Evolutionary conservation across 2,888 invertebrate species (phyloP), one percentile per base, ranked within the genome.

Genomic region (Melikaiella ostensackeni): DNA sequence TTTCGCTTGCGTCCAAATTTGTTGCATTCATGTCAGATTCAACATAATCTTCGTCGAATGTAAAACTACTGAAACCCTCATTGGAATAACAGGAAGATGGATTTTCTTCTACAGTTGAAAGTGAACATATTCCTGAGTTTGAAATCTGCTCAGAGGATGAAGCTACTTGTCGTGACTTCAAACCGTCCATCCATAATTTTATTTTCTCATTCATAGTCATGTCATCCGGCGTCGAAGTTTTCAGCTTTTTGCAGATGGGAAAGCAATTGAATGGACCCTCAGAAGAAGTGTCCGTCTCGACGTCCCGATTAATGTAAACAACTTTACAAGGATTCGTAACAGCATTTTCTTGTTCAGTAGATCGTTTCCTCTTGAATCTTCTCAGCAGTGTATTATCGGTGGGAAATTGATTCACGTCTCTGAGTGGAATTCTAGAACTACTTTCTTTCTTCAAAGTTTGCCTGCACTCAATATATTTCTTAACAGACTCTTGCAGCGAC

Each of bases 371-470:
- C 75, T 87, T 89, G 19, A 78, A 78, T 46, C 83, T 77, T 42
- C 79, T 82, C 21, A 83, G 77, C 42, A 84, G 79, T 76, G 84
- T 83, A 79, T 79, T 83, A 33, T 89, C 88, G 0, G 86, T 87
- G 30, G 86, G 83, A 86, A 94, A 94, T 80, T 93, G 92, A 80
- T 92, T 92, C 13, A 94, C 86, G 81, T 94, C 93, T 76, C 94
- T 92, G 27, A 94, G 92, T 16, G 95, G 94, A 64, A 93, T 92
- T 75, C 94, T 91, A 57, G 94, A 93, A 79, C 95, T 95, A 77
- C 94, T 94, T 78, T 94, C 94, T 85, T 95, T 95, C 61, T 94
- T 91, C 74, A 95, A 89, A 0, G 95, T 95, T 86, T 93, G 93
- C 50, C 94, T 92, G 81, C 94, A 93, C 82, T 93, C 93, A 21